Percentiles rank a stretch among this genome's conserved stretches.
These are phyloP conservation scores for Tenthredo scrophulariae DNA, from an alignment of 2,888 invertebrate species.

Conservation along the genomic window DNA sequence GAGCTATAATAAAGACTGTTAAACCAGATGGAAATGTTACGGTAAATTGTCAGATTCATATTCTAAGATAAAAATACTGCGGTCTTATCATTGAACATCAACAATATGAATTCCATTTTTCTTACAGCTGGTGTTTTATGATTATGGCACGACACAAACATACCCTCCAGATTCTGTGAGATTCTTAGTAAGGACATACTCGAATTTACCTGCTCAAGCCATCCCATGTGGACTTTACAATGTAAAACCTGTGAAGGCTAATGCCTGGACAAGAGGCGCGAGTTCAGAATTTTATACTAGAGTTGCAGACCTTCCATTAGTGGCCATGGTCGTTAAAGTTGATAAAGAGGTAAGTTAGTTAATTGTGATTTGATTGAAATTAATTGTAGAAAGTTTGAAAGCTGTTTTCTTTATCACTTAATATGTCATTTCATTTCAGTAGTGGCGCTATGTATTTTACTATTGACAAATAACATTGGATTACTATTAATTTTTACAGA, in stretches of 20 bases:
- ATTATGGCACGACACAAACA: slow-evolving; percentile 72
- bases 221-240: slow-evolving; percentile 72
- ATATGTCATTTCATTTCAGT: neutral
- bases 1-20: slow-evolving; percentile 70
- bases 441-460: neutral
- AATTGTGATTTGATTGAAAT: neutral
- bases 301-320: slow-evolving; percentile 61
- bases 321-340: slow-evolving; percentile 62
- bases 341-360: slow-evolving; percentile 64
- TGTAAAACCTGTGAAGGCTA: slow-evolving; percentile 63
- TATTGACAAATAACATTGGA: neutral
- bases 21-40: slow-evolving; percentile 66
- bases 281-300: slow-evolving; percentile 61
- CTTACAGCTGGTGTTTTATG: slow-evolving; percentile 72
- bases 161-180: slow-evolving; percentile 65
- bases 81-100: neutral
- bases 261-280: slow-evolving; percentile 64
- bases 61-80: neutral
- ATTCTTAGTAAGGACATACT: slow-evolving; percentile 70
- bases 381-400: neutral
- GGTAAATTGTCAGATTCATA: slow-evolving; percentile 62
- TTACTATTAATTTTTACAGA: slow-evolving; percentile 61
- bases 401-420: neutral
- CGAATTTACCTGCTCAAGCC: slow-evolving; percentile 71
- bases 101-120: slow-evolving; percentile 38